phyloP scores from a whole-genome alignment of 2,888 invertebrate species.

The Thera obeliscata region DNA sequence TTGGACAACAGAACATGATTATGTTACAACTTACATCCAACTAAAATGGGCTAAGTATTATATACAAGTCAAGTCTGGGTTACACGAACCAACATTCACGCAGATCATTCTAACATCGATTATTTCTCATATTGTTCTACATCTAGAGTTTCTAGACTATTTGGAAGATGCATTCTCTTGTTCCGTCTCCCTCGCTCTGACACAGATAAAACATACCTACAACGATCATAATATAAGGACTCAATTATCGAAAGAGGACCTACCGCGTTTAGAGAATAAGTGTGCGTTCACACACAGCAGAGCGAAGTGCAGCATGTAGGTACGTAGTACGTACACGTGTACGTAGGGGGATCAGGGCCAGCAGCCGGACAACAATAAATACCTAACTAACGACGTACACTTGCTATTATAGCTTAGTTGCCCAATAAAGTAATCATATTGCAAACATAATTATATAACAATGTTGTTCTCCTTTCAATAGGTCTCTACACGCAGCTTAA shows the following conservation, averaged over 20 bases:
- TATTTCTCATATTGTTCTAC: too few relatives aligned
- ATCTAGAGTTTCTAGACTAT: too few relatives aligned
- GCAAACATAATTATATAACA: too few relatives aligned
- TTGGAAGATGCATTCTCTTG: neutral
- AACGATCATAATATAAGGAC: conserved; percentile 2
- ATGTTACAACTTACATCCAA: conserved; percentile 50
- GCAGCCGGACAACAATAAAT: neutral
- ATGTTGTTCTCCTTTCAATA: too few relatives aligned
- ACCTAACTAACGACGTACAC: neutral
- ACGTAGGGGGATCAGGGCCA: neutral
- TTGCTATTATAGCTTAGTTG: neutral
- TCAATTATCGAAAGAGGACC: neutral
- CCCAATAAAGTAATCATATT: neutral
- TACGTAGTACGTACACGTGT: too few relatives aligned
- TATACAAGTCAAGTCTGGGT: conserved; percentile 33
- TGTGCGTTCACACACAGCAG: conserved; percentile 19
- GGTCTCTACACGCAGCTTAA: too few relatives aligned
- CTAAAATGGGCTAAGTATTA: conserved; percentile 26
- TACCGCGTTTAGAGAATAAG: conserved; percentile 14
- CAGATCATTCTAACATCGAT: neutral
- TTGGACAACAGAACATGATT: conserved; percentile 58
- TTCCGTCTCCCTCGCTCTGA: conserved; percentile 1
- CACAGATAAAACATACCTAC: conserved; percentile 5
- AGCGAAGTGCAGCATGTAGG: conserved; percentile 14
- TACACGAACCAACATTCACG: conserved; percentile 1